Evolutionary conservation across 2,888 invertebrate genomes (phyloP).

Genomic region (Steinernema carpocapsae): DNA sequence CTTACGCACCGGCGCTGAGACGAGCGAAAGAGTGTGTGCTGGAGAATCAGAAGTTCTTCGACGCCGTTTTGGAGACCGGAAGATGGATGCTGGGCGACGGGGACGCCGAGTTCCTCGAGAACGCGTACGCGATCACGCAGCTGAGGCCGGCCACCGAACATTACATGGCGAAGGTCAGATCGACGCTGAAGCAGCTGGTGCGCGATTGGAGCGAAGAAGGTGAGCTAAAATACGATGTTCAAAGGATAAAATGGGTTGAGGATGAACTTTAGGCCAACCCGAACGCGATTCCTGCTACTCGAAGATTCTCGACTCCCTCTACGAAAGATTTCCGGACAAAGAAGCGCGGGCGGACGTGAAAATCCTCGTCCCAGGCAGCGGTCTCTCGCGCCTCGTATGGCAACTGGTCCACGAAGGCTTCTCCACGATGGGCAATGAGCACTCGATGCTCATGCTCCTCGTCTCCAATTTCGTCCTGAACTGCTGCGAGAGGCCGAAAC

Average conservation of each 20-base stretch:
- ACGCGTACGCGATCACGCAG: conserved; percentile 43
- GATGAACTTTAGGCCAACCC: conserved; percentile 47
- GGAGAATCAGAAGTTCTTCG: conserved; percentile 39
- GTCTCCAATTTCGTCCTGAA: conserved; percentile 94
- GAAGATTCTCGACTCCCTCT: conserved; percentile 83
- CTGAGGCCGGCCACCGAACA: conserved; percentile 56
- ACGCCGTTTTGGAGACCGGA: conserved; percentile 39
- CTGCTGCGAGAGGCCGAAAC: conserved; percentile 75
- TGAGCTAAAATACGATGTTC: too few relatives aligned
- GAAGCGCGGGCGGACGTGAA: conserved; percentile 73
- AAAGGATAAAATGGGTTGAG: too few relatives aligned
- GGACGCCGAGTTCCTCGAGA: conserved; percentile 36
- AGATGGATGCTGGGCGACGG: conserved; percentile 39
- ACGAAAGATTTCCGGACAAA: conserved; percentile 75
- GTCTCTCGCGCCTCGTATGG: conserved; percentile 88
- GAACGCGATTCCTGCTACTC: conserved; percentile 77
- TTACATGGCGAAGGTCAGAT: conserved; percentile 84
- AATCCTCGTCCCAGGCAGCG: conserved; percentile 93
- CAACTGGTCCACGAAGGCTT: conserved; percentile 89
- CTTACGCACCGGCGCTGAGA: conserved; percentile 26
- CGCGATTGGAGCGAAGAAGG: conserved; percentile 86
- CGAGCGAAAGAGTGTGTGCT: conserved; percentile 32
- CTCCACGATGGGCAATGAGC: conserved; percentile 94
- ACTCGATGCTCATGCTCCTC: conserved; percentile 94
- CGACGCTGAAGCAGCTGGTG: conserved; percentile 92